These are phyloP conservation scores for Margaritifera margaritifera DNA, from an alignment of 2,888 invertebrate species.

Conservation along the genomic window DNA sequence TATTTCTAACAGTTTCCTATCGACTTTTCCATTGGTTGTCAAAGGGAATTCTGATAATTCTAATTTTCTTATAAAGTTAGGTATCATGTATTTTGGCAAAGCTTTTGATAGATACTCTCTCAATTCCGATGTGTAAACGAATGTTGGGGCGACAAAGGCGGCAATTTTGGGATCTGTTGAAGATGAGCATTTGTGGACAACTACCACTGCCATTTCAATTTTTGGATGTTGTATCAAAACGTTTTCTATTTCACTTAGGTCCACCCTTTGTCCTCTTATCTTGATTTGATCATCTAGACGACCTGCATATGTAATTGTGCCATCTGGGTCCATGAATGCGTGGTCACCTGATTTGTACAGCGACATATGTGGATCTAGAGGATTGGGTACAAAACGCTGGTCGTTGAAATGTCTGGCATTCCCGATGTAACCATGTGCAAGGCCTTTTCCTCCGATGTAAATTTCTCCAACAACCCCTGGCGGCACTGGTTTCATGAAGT, in stretches of 20 bases:
- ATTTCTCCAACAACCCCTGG: slow-evolving; percentile 86
- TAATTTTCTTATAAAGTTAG: slow-evolving; percentile 30
- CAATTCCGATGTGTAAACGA: slow-evolving; percentile 29
- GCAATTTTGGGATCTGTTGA: slow-evolving; percentile 25
- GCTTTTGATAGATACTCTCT: slow-evolving; percentile 33
- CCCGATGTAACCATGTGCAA: slow-evolving; percentile 83
- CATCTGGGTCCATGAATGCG: slow-evolving; percentile 80
- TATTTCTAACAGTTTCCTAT: slow-evolving; percentile 28
- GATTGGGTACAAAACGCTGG: slow-evolving; percentile 56
- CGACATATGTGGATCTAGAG: slow-evolving; percentile 2
- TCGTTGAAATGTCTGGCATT: slow-evolving; percentile 77
- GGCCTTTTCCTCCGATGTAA: slow-evolving; percentile 85
- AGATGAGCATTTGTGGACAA: slow-evolving; percentile 23
- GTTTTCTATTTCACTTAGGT: slow-evolving; percentile 85
- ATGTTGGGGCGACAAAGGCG: slow-evolving; percentile 33
- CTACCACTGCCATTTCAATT: slow-evolving; percentile 37
- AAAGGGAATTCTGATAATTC: slow-evolving; percentile 30
- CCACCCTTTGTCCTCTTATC: slow-evolving; percentile 83
- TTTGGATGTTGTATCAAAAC: slow-evolving; percentile 35
- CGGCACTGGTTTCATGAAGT: slow-evolving; percentile 81
- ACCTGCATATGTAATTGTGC: slow-evolving; percentile 81
- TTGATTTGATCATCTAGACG: slow-evolving; percentile 83
- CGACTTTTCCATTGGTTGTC: slow-evolving; percentile 38
- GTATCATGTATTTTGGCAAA: slow-evolving; percentile 43
- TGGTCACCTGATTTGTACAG: slow-evolving; percentile 90